Percentiles rank a stretch among this genome's conserved stretches.
Evolutionary conservation across 2,113 vertebrate species (phyloP).

Genomic region (Ammospiza nelsoni): DNA sequence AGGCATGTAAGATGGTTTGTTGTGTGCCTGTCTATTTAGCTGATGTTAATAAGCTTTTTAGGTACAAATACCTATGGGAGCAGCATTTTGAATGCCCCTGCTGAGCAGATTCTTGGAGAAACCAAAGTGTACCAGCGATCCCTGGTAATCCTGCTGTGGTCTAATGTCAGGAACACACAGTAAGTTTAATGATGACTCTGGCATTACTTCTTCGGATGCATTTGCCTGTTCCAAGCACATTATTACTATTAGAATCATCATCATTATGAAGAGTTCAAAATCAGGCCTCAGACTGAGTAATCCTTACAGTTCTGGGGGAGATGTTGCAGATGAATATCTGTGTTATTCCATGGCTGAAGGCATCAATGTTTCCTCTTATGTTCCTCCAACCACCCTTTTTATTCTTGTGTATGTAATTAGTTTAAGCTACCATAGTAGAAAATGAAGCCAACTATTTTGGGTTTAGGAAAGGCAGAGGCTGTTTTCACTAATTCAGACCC

Average conservation of each 20-base stretch:
- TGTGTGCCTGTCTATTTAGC: neutral
- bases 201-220: neutral
- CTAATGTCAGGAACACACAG: neutral
- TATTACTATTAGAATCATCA: neutral
- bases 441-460: neutral
- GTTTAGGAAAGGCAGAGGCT: neutral
- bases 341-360: neutral
- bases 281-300: neutral
- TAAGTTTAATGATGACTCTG: neutral
- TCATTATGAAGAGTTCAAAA: neutral
- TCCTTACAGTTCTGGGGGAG: neutral
- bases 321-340: neutral
- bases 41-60: neutral
- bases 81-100: neutral
- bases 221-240: neutral
- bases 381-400: neutral
- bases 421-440: neutral
- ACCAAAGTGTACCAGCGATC: neutral
- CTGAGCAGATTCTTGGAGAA: neutral
- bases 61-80: neutral
- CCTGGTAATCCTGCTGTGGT: neutral
- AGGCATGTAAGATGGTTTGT: neutral
- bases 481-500: neutral
- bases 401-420: neutral
- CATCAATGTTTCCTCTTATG: neutral